These are phyloP conservation scores for Ctenopoma kingsleyae DNA, from an alignment of 2,797 vertebrate genomes.

Conservation along the genomic window DNA sequence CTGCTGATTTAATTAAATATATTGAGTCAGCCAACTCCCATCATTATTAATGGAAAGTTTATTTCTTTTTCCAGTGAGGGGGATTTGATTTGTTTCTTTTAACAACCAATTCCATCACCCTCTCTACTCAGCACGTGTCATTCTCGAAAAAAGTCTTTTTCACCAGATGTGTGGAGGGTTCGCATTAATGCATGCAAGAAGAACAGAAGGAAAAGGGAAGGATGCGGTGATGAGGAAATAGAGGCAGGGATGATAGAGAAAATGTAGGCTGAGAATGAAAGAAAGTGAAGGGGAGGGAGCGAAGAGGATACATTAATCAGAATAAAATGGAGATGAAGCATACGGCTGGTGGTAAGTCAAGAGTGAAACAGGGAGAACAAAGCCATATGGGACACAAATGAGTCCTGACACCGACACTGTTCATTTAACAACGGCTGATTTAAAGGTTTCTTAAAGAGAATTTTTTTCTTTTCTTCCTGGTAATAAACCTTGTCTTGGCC, in stretches of 20 bases:
- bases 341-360: constrained; percentile 46
- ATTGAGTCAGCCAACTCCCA: constrained; percentile 17
- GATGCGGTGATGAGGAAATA: constrained; percentile 30
- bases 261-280: constrained; percentile 47
- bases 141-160: constrained; percentile 20
- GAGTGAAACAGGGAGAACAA: constrained; percentile 49
- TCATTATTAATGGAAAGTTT: constrained; percentile 36
- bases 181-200: constrained; percentile 52
- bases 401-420: constrained; percentile 52
- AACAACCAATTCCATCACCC: constrained; percentile 38
- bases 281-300: constrained; percentile 14
- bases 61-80: constrained; percentile 33
- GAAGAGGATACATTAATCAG: constrained; percentile 56
- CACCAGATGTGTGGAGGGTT: constrained; percentile 63
- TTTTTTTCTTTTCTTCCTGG: constrained; percentile 4
- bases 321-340: constrained; percentile 54
- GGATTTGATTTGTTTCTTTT: constrained; percentile 51
- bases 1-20: constrained; percentile 46
- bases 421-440: constrained; percentile 76
- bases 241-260: constrained; percentile 32
- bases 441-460: constrained; percentile 60
- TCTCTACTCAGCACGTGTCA: constrained; percentile 24
- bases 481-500: constrained; percentile 64
- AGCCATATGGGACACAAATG: constrained; percentile 68
- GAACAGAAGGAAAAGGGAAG: constrained; percentile 33